Conservation (phyloP, 1,140 invertebrate genomes). For the Solenopsis invicta region DNA sequence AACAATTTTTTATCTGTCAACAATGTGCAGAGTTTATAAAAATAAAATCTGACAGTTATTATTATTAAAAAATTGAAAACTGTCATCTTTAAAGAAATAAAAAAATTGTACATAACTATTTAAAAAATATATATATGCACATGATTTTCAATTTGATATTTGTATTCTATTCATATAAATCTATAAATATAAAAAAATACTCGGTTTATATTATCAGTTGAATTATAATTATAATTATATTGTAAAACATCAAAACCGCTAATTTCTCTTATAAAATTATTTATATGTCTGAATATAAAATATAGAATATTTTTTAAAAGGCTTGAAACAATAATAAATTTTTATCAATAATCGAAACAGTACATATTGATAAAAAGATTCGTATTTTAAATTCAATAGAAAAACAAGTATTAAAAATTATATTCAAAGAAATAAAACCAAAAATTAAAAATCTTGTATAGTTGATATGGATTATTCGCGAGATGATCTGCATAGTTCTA, state of each 20-base stretch:
- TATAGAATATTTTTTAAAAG: background rate
- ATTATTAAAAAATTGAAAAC: background rate
- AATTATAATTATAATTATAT: slow-evolving; percentile 1
- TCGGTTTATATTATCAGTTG: background rate
- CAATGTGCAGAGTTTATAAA: background rate
- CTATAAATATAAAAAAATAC: background rate
- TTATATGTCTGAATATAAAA: background rate
- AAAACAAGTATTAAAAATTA: background rate
- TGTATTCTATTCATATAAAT: background rate
- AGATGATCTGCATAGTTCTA: background rate
- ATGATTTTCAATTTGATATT: background rate
- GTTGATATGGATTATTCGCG: background rate
- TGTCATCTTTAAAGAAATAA: background rate
- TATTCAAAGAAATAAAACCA: background rate
- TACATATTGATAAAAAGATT: background rate
- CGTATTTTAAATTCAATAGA: background rate
- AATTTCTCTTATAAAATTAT: background rate
- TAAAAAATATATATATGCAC: background rate
- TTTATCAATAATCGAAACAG: background rate
- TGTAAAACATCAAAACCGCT: background rate
- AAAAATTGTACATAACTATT: background rate
- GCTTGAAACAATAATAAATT: background rate
- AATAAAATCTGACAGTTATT: background rate
- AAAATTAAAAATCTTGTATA: background rate
- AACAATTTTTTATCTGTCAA: slow-evolving; percentile 26